These are phyloP conservation scores for Cataglyphis hispanica DNA, from an alignment of 1,140 invertebrate genomes.

Conservation along the genomic window DNA sequence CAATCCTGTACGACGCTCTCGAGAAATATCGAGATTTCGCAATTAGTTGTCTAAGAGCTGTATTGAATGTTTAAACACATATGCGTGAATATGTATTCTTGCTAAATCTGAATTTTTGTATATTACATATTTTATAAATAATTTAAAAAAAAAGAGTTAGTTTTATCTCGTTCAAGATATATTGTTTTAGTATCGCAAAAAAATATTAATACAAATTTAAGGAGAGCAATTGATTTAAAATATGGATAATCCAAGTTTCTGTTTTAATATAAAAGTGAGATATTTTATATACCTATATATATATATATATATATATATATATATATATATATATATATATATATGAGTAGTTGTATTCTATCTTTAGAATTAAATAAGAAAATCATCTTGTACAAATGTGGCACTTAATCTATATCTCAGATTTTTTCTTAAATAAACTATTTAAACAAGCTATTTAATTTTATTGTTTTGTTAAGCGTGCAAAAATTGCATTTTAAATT, in stretches of 20 bases:
- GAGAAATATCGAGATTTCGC: constrained; percentile 24
- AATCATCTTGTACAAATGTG: neutral
- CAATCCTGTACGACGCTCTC: neutral
- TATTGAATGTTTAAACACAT: neutral
- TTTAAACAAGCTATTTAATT: neutral
- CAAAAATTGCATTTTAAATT: neutral
- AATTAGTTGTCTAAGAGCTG: constrained; percentile 27
- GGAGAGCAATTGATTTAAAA: neutral
- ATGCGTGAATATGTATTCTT: neutral
- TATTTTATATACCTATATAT: too few species aligned
- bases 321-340: too few species aligned
- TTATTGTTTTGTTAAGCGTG: neutral
- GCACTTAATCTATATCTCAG: neutral
- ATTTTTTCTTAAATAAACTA: neutral
- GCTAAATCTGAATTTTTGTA: neutral
- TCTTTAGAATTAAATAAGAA: neutral
- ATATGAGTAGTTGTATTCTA: neutral
- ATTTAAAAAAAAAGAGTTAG: neutral
- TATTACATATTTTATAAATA: neutral
- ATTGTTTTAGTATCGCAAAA: neutral
- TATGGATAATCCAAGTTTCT: neutral
- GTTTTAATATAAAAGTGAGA: neutral
- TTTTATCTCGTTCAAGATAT: neutral
- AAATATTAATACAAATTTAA: neutral
- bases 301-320: too few species aligned